A percentile compares a stretch with the other conserved stretches of the same genome.
phyloP scores from a whole-genome alignment of 2,888 invertebrate genomes.

The Morpho achilles region DNA sequence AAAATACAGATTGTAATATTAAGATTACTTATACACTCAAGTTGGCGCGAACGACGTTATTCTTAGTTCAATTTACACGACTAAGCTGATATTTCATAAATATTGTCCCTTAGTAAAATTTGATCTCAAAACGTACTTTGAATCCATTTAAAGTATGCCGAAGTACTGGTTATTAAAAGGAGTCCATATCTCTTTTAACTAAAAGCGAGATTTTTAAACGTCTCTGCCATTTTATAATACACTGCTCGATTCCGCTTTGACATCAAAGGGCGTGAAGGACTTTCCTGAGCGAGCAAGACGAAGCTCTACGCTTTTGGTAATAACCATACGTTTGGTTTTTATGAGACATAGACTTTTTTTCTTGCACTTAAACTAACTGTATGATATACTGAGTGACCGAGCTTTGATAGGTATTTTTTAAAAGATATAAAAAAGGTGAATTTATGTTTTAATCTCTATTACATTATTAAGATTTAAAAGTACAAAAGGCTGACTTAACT shows the following conservation, averaged over 20 bases:
- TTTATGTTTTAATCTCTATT: no score
- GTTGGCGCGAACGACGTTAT: no score
- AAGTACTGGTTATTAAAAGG: slow-evolving; percentile 6
- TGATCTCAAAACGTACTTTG: background rate
- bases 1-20: no score
- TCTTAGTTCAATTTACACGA: no score
- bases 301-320: slow-evolving; percentile 2
- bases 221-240: slow-evolving; percentile 23
- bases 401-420: no score
- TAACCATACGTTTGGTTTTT: slow-evolving; percentile 2
- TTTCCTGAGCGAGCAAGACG: slow-evolving; percentile 38
- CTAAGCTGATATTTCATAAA: background rate
- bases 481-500: no score
- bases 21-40: no score
- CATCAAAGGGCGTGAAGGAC: slow-evolving; percentile 42
- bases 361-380: no score
- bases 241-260: slow-evolving; percentile 35
- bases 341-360: background rate
- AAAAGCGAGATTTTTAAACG: slow-evolving; percentile 17
- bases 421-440: no score
- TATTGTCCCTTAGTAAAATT: background rate
- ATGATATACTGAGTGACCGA: no score
- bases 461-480: no score
- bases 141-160: slow-evolving; percentile 3
- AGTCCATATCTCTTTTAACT: slow-evolving; percentile 10